Conservation (phyloP, 2,797 vertebrate species). For the Anguilla obscura region DNA sequence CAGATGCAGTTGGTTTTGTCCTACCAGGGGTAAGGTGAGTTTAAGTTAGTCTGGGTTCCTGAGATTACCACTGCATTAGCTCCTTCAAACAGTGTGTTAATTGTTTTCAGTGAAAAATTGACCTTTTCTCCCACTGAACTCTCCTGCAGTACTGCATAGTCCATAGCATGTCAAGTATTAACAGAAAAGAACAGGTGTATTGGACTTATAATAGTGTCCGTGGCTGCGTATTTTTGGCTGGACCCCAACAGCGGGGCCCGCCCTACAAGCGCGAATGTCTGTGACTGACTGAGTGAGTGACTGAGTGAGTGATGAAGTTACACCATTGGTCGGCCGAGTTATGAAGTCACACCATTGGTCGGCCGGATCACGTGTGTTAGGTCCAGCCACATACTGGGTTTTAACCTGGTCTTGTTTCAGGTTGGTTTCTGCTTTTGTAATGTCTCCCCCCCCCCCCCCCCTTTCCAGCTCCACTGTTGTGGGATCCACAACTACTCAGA, state of each 20-base stretch:
- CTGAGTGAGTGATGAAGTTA: too few relatives aligned
- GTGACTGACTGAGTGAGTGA: too few relatives aligned
- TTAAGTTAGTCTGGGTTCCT: not conserved
- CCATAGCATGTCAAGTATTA: too few relatives aligned
- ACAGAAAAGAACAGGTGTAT: not conserved
- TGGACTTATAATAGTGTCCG: not conserved
- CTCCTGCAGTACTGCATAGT: too few relatives aligned
- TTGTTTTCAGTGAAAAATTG: not conserved
- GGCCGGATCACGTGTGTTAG: too few relatives aligned
- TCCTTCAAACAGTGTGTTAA: not conserved
- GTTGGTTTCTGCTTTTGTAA: not conserved
- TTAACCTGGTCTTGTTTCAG: not conserved
- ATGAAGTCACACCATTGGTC: too few relatives aligned
- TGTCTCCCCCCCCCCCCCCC: not conserved
- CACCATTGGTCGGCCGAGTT: too few relatives aligned
- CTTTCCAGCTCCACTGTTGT: constrained; percentile 83
- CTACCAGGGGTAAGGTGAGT: not conserved
- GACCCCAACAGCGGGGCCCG: too few relatives aligned
- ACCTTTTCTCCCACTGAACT: not conserved
- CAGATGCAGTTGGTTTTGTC: not conserved
- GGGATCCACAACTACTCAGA: constrained; percentile 95
- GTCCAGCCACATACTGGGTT: too few relatives aligned
- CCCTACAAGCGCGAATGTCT: too few relatives aligned
- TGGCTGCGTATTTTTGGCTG: not conserved
- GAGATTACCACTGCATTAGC: not conserved